Evolutionary conservation across 2,113 vertebrate genomes (phyloP).

Genomic region (Otis tarda): DNA sequence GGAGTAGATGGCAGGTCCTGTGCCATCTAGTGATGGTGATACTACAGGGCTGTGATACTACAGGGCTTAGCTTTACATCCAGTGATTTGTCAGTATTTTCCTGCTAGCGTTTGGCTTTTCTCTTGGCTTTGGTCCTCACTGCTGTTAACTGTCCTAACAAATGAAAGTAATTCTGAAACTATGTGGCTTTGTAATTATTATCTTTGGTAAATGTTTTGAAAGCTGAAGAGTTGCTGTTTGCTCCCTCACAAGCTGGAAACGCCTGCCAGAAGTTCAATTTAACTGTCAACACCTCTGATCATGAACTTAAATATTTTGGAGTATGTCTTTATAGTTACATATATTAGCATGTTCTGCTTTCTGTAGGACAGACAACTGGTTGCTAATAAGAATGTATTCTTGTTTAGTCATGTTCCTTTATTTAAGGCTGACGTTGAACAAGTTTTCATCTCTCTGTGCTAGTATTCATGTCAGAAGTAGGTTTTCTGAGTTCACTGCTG

Average conservation of each 20-base stretch:
- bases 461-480: constrained; percentile 7
- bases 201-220: constrained; percentile 70
- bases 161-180: constrained; percentile 68
- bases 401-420: constrained; percentile 67
- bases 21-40: background rate
- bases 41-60: background rate
- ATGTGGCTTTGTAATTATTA: constrained; percentile 71
- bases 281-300: constrained; percentile 73
- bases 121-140: constrained; percentile 57
- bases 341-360: constrained; percentile 63
- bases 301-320: constrained; percentile 64
- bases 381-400: constrained; percentile 51
- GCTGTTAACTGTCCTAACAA: constrained; percentile 59
- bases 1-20: background rate
- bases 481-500: background rate
- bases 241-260: constrained; percentile 42
- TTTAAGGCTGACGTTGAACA: constrained; percentile 16
- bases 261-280: constrained; percentile 74
- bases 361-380: constrained; percentile 58
- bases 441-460: background rate
- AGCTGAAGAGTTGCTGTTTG: constrained; percentile 59
- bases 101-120: constrained; percentile 55
- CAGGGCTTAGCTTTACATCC: background rate
- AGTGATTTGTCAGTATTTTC: constrained; percentile 39
- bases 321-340: constrained; percentile 52